These are phyloP conservation scores for Drosophila lacicola DNA, from an alignment of 2,888 invertebrate genomes.

Conservation along the genomic window DNA sequence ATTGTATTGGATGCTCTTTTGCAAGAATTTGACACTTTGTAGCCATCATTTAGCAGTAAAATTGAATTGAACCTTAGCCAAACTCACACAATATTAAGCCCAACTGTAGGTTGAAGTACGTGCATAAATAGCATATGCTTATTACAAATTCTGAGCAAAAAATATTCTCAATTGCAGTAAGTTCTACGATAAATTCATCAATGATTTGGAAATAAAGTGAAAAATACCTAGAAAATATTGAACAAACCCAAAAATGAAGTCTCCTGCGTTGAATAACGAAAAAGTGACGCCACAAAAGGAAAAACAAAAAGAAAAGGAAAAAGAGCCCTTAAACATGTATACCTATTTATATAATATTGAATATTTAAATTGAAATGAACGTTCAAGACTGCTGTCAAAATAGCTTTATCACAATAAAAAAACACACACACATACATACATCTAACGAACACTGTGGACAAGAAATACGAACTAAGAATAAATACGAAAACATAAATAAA, in stretches of 20 bases:
- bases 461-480: slow-evolving; percentile 19
- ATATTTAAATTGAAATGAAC: slow-evolving; percentile 79
- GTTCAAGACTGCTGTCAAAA: slow-evolving; percentile 83
- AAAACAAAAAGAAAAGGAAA: slow-evolving; percentile 17
- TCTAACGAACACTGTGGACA: slow-evolving; percentile 27
- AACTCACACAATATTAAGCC: neutral
- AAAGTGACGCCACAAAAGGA: slow-evolving; percentile 7
- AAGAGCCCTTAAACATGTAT: slow-evolving; percentile 61
- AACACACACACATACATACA: slow-evolving; percentile 30
- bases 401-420: slow-evolving; percentile 76
- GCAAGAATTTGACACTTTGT: no score
- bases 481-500: neutral
- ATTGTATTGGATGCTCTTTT: no score
- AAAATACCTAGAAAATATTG: slow-evolving; percentile 2
- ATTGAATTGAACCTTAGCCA: neutral
- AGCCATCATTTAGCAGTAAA: no score
- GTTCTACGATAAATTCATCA: slow-evolving; percentile 27
- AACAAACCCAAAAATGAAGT: slow-evolving; percentile 3
- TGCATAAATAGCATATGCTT: neutral
- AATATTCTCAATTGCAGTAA: slow-evolving; percentile 51
- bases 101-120: neutral
- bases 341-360: slow-evolving; percentile 80
- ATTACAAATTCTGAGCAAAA: neutral
- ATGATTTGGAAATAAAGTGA: slow-evolving; percentile 25
- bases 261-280: neutral